These are phyloP conservation scores for Rhinophrynus dorsalis DNA, from an alignment of 2,797 vertebrate species.

Conservation along the genomic window DNA sequence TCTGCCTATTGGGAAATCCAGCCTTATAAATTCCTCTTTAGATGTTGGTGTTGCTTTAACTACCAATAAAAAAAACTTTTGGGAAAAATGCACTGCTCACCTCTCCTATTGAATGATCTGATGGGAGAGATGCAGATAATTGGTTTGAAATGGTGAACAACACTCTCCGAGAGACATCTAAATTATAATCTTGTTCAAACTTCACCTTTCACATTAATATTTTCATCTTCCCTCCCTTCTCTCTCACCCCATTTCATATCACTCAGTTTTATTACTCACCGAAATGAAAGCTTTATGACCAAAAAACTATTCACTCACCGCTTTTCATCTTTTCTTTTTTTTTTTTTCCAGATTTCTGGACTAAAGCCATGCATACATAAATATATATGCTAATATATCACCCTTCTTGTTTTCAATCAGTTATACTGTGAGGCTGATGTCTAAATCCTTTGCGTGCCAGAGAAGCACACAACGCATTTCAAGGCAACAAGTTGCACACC, in stretches of 20 bases:
- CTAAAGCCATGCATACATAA: neutral
- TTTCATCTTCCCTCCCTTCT: neutral
- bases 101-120: too few species aligned
- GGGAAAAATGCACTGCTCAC: too few species aligned
- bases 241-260: neutral
- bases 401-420: neutral
- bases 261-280: neutral
- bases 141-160: too few species aligned
- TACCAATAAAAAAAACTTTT: too few species aligned
- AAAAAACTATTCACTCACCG: neutral
- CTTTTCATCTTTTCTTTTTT: neutral
- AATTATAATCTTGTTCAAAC: constrained; percentile 7
- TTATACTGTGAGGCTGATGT: neutral
- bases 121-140: too few species aligned
- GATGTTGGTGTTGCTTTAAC: too few species aligned
- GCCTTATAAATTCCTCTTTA: too few species aligned
- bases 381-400: neutral
- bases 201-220: neutral
- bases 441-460: too few species aligned
- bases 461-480: too few species aligned
- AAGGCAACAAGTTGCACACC: too few species aligned
- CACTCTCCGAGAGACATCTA: neutral
- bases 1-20: too few species aligned
- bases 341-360: neutral
- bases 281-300: constrained; percentile 1